Base-by-base conservation (phyloP, 2,113 vertebrate genomes). In the Monopterus albus region DNA sequence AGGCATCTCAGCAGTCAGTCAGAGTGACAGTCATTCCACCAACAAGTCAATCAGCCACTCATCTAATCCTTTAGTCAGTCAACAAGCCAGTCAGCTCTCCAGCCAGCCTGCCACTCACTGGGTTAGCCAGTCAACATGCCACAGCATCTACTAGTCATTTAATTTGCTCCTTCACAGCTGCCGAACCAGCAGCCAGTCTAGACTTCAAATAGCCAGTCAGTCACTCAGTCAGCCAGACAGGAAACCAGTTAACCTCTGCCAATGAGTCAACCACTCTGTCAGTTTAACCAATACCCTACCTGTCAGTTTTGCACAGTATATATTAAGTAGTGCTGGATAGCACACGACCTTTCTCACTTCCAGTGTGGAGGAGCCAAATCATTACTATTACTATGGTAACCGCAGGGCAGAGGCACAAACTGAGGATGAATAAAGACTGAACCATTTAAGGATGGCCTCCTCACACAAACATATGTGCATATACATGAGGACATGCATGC, bases 401-500 rank as follows among this genome's bases (percentile, higher is more conserved):
- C 45, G 73, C 85, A 92, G 91, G 92, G 94, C 88, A 92, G 55
- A 92, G 94, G 93, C 91, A 92, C 91, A 94, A 95, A 95, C 92
- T 86, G 87, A 88, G 80, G 94, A 95, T 94, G 94, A 95, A 96
- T 94, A 95, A 93, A 92, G 93, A 92, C 91, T 87, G 92, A 94
- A 94, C 92, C 93, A 95, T 97, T 96, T 95, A 96, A 94, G 92
- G 88, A 78, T 50, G 90, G 91, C 92, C 90, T 72, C 45, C 58
- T 57, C 56, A 26, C 72, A 89, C 90, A 94, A 92, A 78, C 80
- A 78, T 59, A 87, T 89, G 89, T 90, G 82, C 92, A 90, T 89
- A 81, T 91, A 92, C 90, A 93, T 93, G 91, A 89, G 88, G 88
- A 91, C 91, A 90, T 83, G 88, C 88, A 77, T 89, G 89, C 88